A percentile compares a stretch with the other conserved stretches of the same genome.
phyloP scores from a whole-genome alignment of 2,113 vertebrate genomes.

The Macaca nemestrina region DNA sequence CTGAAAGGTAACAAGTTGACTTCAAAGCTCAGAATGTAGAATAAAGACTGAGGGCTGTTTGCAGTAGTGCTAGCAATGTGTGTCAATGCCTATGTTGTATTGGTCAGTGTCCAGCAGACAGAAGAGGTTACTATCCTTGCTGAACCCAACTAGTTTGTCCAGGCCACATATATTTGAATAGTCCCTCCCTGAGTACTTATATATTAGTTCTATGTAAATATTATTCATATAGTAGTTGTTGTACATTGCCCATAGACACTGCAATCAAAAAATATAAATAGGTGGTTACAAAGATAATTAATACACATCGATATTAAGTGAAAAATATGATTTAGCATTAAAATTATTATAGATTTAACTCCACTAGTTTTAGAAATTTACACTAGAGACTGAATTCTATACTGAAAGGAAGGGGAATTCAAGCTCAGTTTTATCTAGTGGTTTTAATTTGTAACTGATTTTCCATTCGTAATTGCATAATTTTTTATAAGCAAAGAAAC shows the following conservation, averaged over 20 bases:
- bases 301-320: not conserved
- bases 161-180: not conserved
- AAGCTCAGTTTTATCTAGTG: not conserved
- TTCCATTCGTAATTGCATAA: not conserved
- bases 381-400: not conserved
- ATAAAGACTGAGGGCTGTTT: not conserved
- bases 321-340: not conserved
- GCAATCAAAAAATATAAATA: not conserved
- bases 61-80: rapidly evolving
- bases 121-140: not conserved
- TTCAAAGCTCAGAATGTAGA: not conserved
- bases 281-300: not conserved
- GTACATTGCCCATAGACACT: not conserved
- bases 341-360: not conserved
- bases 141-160: not conserved
- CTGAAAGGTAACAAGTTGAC: not conserved
- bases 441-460: slow-evolving; percentile 41
- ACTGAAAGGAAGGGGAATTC: slow-evolving; percentile 19
- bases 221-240: not conserved
- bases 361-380: not conserved
- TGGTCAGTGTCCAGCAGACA: too few species aligned
- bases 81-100: rapidly evolving
- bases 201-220: not conserved
- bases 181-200: not conserved
- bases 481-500: slow-evolving; percentile 30